Conservation (phyloP, 1,140 invertebrate species). For the Pseudomyrmex cubaensis region DNA sequence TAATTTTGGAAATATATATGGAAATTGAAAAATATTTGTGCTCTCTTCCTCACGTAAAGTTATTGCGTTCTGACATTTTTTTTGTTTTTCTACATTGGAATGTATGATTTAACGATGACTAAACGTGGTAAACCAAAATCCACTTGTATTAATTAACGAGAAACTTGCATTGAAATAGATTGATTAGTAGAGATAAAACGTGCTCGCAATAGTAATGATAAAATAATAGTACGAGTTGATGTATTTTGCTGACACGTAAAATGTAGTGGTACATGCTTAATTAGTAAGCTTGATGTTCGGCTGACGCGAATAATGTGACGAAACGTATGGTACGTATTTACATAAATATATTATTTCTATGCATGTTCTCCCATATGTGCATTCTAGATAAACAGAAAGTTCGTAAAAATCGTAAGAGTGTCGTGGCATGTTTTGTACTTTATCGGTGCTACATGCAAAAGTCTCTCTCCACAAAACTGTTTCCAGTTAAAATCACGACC, state of each 20-base stretch:
- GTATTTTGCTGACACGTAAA: slow-evolving; percentile 7
- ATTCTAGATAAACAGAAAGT: neutral
- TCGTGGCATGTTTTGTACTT: slow-evolving; percentile 35
- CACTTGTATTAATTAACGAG: slow-evolving; percentile 21
- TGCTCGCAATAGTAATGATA: slow-evolving; percentile 9
- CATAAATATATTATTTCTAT: slow-evolving; percentile 13
- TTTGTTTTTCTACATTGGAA: neutral
- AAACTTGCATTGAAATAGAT: neutral
- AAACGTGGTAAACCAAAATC: neutral
- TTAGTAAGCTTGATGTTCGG: slow-evolving; percentile 10
- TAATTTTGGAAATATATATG: slow-evolving; percentile 47
- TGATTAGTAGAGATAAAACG: slow-evolving; percentile 14
- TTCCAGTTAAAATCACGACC: slow-evolving; percentile 34
- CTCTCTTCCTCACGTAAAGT: neutral
- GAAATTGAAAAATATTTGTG: slow-evolving; percentile 13
- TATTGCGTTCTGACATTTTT: slow-evolving; percentile 36
- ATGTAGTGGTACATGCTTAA: slow-evolving; percentile 1
- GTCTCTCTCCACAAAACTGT: slow-evolving; percentile 18
- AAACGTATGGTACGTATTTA: slow-evolving; percentile 3
- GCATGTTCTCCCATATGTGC: neutral
- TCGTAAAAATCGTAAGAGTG: slow-evolving; percentile 43
- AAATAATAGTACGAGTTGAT: slow-evolving; percentile 20
- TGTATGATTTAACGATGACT: slow-evolving; percentile 23
- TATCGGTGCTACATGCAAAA: slow-evolving; percentile 43
- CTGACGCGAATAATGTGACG: neutral